Conservation (phyloP, 2,113 vertebrate genomes). For the Aythya baeri region DNA sequence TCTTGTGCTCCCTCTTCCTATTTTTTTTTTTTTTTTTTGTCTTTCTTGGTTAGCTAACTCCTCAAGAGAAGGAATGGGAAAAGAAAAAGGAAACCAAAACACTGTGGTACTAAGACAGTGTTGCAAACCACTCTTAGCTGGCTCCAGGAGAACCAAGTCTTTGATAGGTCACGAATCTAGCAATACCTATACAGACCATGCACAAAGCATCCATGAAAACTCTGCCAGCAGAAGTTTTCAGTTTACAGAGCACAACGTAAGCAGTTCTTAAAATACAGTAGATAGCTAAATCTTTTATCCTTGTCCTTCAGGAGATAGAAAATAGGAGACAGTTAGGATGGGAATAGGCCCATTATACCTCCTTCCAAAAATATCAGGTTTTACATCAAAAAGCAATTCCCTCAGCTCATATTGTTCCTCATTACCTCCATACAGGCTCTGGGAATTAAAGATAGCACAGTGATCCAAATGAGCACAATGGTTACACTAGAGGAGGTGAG, state of each 20-base stretch:
- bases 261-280: background rate
- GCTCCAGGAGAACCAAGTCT: background rate
- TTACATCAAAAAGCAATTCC: background rate
- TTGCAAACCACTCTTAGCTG: background rate
- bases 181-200: background rate
- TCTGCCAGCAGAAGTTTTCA: background rate
- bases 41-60: background rate
- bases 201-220: background rate
- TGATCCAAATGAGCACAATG: background rate
- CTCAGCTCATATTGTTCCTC: background rate
- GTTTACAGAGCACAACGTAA: background rate
- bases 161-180: background rate
- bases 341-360: background rate
- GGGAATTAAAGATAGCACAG: background rate
- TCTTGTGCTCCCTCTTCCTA: background rate
- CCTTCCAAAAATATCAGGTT: background rate
- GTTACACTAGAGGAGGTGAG: background rate
- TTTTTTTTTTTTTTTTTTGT: background rate
- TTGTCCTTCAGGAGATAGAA: background rate
- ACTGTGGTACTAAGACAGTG: background rate
- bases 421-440: background rate
- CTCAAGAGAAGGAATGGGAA: background rate
- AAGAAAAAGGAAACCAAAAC: background rate
- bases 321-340: background rate
- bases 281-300: background rate